Evolutionary conservation across 2,888 invertebrate genomes (phyloP), one percentile per base, ranked within the genome.

Genomic region (Hyalella azteca): DNA sequence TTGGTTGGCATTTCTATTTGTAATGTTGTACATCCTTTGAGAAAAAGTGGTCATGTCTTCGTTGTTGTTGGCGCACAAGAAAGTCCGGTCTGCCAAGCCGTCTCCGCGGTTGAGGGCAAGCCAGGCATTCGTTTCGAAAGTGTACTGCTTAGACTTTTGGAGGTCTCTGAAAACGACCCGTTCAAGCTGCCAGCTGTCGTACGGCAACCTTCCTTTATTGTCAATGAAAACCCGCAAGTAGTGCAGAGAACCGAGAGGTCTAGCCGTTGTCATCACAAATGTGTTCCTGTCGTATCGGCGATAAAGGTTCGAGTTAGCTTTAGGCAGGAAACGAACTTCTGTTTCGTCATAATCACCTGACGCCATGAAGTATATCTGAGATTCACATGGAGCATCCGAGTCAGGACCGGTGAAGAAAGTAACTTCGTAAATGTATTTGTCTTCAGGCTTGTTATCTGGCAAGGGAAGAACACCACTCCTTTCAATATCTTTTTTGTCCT

Each of bases 151-250:
- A 39, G 87, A 86, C 0, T 88, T 89, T 85, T 89, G 89, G 4
- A 89, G 86, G 85, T 89, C 89, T 9, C 87, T 83, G 4, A 89
- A 86, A 3, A 88, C 85, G 45, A 89, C 85, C 81, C 88, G 87
- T 79, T 88, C 87, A 36, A 89, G 85, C 83, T 87, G 89, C 89
- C 89, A 89, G 2, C 88, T 59, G 40, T 81, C 81, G 60, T 80
- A 87, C 54, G 87, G 87, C 0, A 88, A 88, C 79, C 87, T 86
- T 0, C 89, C 90, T 13, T 87, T 87, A 86, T 90, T 90, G 86
- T 90, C 89, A 82, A 90, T 90, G 90, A 90, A 90, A 7, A 90
- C 86, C 11, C 89, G 86, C 15, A 89, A 85, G 84, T 88, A 89
- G 82, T 87, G 88, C 78, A 90, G 86, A 1, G 86, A 84, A 4